Evolutionary conservation across 30 jellyfish, hydroid and myxozoan genomes (phyloP).

Genomic region (Mastigias papua): DNA sequence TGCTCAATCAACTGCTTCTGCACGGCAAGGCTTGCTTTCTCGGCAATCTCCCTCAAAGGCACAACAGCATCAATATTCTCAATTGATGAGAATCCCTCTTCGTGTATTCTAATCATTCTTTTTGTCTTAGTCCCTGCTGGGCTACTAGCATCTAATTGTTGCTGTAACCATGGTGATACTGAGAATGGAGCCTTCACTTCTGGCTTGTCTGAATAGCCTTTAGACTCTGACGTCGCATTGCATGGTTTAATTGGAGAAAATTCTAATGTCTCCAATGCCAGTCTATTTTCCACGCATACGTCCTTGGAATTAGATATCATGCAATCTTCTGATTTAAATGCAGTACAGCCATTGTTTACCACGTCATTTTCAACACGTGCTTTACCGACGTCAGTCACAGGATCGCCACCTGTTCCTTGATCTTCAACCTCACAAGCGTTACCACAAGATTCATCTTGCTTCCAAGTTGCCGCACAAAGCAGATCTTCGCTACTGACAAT

Average conservation of each 20-base stretch:
- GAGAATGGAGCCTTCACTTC: neutral
- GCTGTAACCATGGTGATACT: constrained; percentile 96
- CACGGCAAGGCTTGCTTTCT: constrained; percentile 59
- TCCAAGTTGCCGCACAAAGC: neutral
- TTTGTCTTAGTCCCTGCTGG: constrained; percentile 70
- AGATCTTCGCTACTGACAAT: neutral
- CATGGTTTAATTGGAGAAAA: neutral
- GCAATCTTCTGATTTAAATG: too few species aligned
- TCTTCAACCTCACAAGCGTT: neutral
- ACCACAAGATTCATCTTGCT: neutral
- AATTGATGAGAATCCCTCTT: constrained; percentile 27
- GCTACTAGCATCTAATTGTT: constrained; percentile 86
- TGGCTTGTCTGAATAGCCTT: neutral
- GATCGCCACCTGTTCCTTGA: neutral
- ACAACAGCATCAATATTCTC: constrained; percentile 47
- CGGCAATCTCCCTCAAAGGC: constrained; percentile 51
- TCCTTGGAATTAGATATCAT: too few species aligned
- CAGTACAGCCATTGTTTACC: neutral
- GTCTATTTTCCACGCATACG: too few species aligned
- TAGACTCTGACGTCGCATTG: neutral
- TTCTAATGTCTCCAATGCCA: neutral
- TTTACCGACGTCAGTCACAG: neutral
- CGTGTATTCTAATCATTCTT: constrained; percentile 41
- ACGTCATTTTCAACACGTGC: neutral
- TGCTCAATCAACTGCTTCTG: constrained; percentile 41